Percentiles rank a stretch among this genome's conserved stretches.
Conservation (phyloP, 2,888 invertebrate genomes). For the Leptodirus hochenwartii region DNA sequence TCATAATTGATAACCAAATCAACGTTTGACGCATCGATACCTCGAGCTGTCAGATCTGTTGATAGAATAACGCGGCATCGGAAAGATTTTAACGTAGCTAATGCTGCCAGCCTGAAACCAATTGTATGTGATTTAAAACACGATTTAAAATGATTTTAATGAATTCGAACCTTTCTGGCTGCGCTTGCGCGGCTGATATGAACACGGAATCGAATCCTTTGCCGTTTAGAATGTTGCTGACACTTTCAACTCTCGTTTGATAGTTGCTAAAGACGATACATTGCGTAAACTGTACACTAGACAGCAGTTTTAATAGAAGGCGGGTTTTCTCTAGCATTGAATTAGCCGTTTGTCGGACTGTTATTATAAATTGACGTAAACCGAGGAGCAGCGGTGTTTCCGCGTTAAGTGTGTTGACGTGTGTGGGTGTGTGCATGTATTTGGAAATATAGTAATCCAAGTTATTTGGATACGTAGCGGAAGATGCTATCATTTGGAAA, state of each 20-base stretch:
- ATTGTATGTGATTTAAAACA: too few species aligned
- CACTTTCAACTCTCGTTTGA: conserved; percentile 64
- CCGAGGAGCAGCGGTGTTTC: conserved; percentile 57
- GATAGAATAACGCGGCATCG: conserved; percentile 73
- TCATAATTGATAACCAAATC: conserved; percentile 90
- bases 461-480: conserved; percentile 77
- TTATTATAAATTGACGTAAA: conserved; percentile 55
- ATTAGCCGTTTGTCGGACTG: conserved; percentile 42
- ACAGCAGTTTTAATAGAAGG: conserved; percentile 47
- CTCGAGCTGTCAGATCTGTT: conserved; percentile 82
- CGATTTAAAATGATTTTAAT: too few species aligned
- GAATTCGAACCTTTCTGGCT: conserved; percentile 56
- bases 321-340: conserved; percentile 48
- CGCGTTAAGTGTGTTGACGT: conserved; percentile 54
- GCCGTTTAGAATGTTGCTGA: conserved; percentile 49
- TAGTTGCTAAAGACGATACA: conserved; percentile 83
- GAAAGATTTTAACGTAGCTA: conserved; percentile 60
- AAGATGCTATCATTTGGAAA: conserved; percentile 83
- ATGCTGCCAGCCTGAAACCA: too few species aligned
- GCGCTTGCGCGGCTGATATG: conserved; percentile 64
- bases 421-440: conserved; percentile 62
- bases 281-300: conserved; percentile 64
- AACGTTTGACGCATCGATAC: conserved; percentile 85
- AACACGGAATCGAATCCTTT: conserved; percentile 63
- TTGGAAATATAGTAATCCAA: conserved; percentile 50